A percentile compares a stretch with the other conserved stretches of the same genome.
Evolutionary conservation across 2,888 invertebrate genomes (phyloP).

Genomic region (Netelia virgata): DNA sequence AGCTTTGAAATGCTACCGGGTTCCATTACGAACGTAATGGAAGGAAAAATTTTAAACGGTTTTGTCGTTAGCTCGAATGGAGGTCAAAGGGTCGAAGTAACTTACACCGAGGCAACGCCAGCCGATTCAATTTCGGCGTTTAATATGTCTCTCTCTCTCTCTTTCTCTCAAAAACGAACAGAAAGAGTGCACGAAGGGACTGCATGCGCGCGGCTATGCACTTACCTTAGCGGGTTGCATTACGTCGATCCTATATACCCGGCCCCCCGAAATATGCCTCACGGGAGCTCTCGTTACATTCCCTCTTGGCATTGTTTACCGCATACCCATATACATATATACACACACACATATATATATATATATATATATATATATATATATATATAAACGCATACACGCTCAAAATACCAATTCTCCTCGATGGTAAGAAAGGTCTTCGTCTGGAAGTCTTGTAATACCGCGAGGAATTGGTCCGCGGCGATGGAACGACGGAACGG

Average conservation of each 20-base stretch:
- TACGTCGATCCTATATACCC: constrained; percentile 37
- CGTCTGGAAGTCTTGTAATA: constrained; percentile 50
- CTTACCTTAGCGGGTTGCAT: constrained; percentile 50
- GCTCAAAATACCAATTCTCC: background rate
- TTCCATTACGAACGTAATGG: background rate
- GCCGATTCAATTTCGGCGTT: constrained; percentile 71
- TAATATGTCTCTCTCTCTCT: constrained; percentile 67
- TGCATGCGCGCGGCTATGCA: constrained; percentile 33
- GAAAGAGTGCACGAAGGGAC: constrained; percentile 37
- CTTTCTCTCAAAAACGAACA: constrained; percentile 49
- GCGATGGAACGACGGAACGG: constrained; percentile 52
- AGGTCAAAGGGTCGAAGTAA: constrained; percentile 64
- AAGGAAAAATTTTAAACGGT: constrained; percentile 23
- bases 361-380: constrained; percentile 2
- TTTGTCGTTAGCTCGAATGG: constrained; percentile 50
- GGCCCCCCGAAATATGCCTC: constrained; percentile 52
- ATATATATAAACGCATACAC: background rate
- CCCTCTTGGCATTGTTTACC: constrained; percentile 69
- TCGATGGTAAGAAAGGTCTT: constrained; percentile 55
- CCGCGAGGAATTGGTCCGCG: constrained; percentile 57
- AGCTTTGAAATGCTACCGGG: too few relatives aligned
- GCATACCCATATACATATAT: constrained; percentile 15
- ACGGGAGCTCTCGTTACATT: constrained; percentile 69
- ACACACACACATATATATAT: background rate
- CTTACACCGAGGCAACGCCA: constrained; percentile 30